A percentile compares a stretch with the other conserved stretches of the same genome.
Evolutionary conservation across 2,888 invertebrate species (phyloP).

Genomic region (Malachius bipustulatus): DNA sequence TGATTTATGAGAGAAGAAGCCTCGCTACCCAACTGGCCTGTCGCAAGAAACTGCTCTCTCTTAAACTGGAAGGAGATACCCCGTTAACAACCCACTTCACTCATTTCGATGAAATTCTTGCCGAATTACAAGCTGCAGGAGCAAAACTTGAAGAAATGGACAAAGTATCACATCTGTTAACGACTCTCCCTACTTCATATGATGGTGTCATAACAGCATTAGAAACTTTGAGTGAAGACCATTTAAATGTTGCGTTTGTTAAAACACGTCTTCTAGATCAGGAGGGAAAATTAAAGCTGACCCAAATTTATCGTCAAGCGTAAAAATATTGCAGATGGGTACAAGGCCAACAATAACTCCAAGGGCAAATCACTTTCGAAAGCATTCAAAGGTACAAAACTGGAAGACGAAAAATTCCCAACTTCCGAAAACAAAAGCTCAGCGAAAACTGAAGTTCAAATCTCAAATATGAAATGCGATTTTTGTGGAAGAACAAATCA

Average conservation of each 20-base stretch:
- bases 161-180: constrained; percentile 21
- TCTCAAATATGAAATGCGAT: no score
- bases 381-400: no score
- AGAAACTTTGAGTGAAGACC: constrained; percentile 26
- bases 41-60: constrained; percentile 8
- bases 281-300: constrained; percentile 9
- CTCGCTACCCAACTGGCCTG: constrained; percentile 3
- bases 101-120: constrained; percentile 10
- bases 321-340: constrained; percentile 1
- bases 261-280: constrained; percentile 20
- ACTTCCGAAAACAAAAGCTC: no score
- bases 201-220: constrained; percentile 29
- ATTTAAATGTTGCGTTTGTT: constrained; percentile 27
- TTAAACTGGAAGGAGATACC: constrained; percentile 3
- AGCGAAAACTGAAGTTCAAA: no score
- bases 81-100: constrained; percentile 9
- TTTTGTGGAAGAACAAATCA: no score
- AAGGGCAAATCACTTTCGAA: constrained; percentile 8
- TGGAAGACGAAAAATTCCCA: no score
- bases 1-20: constrained; percentile 13
- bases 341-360: not conserved
- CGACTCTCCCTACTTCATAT: constrained; percentile 26
- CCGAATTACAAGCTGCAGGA: constrained; percentile 11
- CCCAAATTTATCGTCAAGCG: constrained; percentile 5
- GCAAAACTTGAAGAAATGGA: constrained; percentile 11